Base-by-base conservation (phyloP, 2,113 vertebrate species). In the Danionella cerebrum region DNA sequence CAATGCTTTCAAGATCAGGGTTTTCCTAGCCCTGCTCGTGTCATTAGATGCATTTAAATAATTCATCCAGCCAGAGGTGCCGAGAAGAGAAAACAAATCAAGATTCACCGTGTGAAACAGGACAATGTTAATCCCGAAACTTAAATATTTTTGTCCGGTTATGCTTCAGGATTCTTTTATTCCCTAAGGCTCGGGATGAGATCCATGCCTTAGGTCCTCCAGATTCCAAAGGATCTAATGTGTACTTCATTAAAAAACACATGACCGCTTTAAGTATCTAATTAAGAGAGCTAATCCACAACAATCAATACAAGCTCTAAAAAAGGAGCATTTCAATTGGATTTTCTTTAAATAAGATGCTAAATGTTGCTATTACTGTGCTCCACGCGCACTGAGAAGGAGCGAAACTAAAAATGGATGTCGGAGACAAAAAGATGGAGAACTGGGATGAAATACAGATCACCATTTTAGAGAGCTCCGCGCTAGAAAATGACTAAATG, bases 1-100 rank as follows among this genome's bases (percentile, higher is more conserved):
- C 84, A 79, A 85, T 87, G 77, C 77, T 83, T 84, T 85, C 84
- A 84, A 86, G 86, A 82, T 88, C 85, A 80, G 75, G 75, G 66
- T 82, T 63, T 82, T 84, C 84, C 78, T 80, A 44, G 73, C 76
- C 76, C 78, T 79, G 65, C 70, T 75, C 70, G 68, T 81, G 85
- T 86, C 82, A 86, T 86, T 86, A 86, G 79, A 80, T 75, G 55
- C 52, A 50, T 60, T 78, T 89, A 77, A 85, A 87, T 85, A 84
- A 87, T 87, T 84, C 70, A 86, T 33, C 18, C 62, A 58, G 78
- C 81, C 79, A 63, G 77, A 81, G 82, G 81, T 81, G 77, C 31
- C 24, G 55, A 63, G 77, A 67, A 69, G 67, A 75, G 60, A 82
- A 74, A 79, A 76, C 45, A 64, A 75, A 73, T 70, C 53, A 54